Evolutionary conservation across 1,140 invertebrate species (phyloP).

Genomic region (Anadara kagoshimensis): DNA sequence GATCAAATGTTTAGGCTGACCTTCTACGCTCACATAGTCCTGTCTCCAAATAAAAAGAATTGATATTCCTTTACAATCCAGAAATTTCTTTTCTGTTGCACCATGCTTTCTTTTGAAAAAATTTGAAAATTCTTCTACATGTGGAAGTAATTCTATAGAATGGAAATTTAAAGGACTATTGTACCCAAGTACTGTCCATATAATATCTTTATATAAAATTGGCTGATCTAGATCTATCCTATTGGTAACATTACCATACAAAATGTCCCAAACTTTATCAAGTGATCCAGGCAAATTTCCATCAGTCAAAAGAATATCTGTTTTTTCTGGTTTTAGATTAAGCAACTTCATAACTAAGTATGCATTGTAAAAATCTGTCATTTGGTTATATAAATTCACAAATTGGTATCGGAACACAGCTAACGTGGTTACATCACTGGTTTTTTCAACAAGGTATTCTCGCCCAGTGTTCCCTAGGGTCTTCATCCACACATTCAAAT

Average conservation of each 20-base stretch:
- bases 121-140: conserved; percentile 60
- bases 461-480: conserved; percentile 1
- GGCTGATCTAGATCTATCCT: conserved; percentile 34
- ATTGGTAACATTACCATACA: conserved; percentile 56
- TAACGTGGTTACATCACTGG: conserved; percentile 29
- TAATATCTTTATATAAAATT: conserved; percentile 48
- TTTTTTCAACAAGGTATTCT: not conserved
- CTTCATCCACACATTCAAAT: conserved; percentile 16
- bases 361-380: conserved; percentile 64
- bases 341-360: conserved; percentile 58
- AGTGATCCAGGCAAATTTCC: conserved; percentile 58
- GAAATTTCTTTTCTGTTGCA: not conserved
- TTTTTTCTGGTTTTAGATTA: conserved; percentile 36
- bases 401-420: conserved; percentile 58
- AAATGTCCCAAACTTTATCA: conserved; percentile 59
- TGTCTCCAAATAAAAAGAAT: conserved; percentile 63
- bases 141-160: conserved; percentile 34
- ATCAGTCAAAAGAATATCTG: conserved; percentile 62
- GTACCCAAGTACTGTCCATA: conserved; percentile 64
- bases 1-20: conserved; percentile 57
- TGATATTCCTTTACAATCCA: conserved; percentile 50
- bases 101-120: conserved; percentile 59
- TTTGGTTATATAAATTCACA: conserved; percentile 64
- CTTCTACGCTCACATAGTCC: conserved; percentile 64
- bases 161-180: conserved; percentile 60